Evolutionary conservation across 2,113 vertebrate species (phyloP).

Genomic region (Propithecus coquereli): DNA sequence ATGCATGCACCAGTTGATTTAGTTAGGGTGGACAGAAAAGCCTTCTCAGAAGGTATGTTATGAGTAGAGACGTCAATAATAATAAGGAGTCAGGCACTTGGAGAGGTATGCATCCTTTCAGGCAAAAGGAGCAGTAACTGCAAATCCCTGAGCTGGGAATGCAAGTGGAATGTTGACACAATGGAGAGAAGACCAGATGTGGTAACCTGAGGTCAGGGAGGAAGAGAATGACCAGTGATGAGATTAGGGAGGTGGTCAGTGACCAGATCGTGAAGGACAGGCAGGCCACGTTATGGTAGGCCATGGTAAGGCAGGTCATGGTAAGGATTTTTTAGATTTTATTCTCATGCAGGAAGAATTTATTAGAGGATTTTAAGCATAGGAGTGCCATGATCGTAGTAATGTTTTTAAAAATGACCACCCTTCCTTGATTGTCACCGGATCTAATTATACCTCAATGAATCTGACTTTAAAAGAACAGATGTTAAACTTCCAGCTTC

Average conservation of each 20-base stretch:
- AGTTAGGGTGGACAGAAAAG: neutral
- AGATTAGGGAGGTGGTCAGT: neutral
- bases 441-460: neutral
- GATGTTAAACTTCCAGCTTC: neutral
- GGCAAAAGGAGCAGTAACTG: neutral
- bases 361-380: neutral
- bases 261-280: neutral
- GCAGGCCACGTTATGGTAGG: too few species aligned
- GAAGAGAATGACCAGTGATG: too few species aligned
- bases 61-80: neutral
- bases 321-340: neutral
- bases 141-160: neutral
- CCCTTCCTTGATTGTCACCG: neutral
- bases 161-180: neutral
- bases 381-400: neutral
- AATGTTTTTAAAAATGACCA: neutral
- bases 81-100: neutral
- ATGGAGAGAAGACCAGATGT: neutral
- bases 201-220: neutral
- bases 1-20: neutral
- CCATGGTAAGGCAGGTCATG: fast-evolving
- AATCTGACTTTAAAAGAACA: neutral
- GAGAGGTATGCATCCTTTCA: neutral
- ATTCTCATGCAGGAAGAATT: neutral
- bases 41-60: neutral